Evolutionary conservation across 2,888 invertebrate genomes (phyloP), one percentile per base, ranked within the genome.

Genomic region (Xanthia icteritia): DNA sequence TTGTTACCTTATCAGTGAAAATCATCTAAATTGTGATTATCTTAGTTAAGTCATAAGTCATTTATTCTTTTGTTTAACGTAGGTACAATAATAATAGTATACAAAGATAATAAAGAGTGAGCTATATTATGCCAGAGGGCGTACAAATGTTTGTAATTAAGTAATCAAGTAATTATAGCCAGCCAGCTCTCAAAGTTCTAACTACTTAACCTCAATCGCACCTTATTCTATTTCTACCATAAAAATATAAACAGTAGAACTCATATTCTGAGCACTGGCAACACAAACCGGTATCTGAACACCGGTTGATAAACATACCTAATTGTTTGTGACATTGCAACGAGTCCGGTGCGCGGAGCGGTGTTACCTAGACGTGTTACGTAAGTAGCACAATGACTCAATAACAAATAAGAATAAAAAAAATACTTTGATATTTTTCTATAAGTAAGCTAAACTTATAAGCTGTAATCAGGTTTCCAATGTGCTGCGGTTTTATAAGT

Each of bases 281-380:
- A 83, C 76, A 76, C 68, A 68, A 73, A 76, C 72, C 81, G 82
- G 85, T 83, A 66, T 74, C 69, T n/a, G 45, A 51, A 48, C 76
- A 64, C 83, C 78, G 82, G 85, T 74, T 63, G 61, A 66, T 83
- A 85, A 83, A 85, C 81, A 60, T n/a, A 51, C 51, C 8, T 51
- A 64, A 71, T 45, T 56, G 54, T n/a, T 11, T 58, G 48, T 64
- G 27, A 74, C 42, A 60, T 74, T n/a, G n/a, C 36, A 48, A 54
- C n/a, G 66, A 72, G 82, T 60, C 39, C 72, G 45, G 65, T 36
- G 61, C 45, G 51, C 51, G 51, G n/a, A 63, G 65, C 65, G 71
- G 48, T 39, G 5, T 2, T 11, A n/a, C 0, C 9, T n/a, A 54
- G 69, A 66, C 85, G 72, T 70, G 58, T 66, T 67, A 1, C 8